Conservation (phyloP, 2,797 vertebrate genomes). For the Orestias chungarensis region DNA sequence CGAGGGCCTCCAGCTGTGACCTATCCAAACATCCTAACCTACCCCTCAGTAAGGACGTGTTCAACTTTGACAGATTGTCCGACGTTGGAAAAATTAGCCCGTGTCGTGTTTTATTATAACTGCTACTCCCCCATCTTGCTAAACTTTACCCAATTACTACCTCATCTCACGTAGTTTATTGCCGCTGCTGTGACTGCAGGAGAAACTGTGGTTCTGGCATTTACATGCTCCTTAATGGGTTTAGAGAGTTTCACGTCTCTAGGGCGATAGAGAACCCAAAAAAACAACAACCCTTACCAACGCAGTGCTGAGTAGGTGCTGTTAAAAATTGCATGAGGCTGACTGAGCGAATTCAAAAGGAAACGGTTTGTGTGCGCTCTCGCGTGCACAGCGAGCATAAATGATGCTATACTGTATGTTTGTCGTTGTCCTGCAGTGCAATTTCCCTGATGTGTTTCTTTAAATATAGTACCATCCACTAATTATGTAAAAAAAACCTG, state of each 20-base stretch:
- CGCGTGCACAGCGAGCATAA: background rate
- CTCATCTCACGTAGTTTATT: slow-evolving; percentile 8
- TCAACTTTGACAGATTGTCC: background rate
- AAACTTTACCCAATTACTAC: background rate
- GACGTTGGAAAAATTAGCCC: background rate
- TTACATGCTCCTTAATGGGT: slow-evolving; percentile 41
- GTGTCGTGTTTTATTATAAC: background rate
- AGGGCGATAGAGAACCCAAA: slow-evolving; percentile 22
- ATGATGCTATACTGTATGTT: background rate
- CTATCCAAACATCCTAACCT: background rate
- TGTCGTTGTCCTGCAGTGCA: background rate
- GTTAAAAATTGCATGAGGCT: slow-evolving; percentile 50
- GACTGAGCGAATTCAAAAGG: slow-evolving; percentile 29
- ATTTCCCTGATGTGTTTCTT: background rate
- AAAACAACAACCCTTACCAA: background rate
- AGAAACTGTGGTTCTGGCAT: slow-evolving; percentile 27
- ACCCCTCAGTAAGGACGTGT: background rate
- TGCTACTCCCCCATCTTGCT: background rate
- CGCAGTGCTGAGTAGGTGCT: slow-evolving; percentile 35
- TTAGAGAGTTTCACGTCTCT: slow-evolving; percentile 43
- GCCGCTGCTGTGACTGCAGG: slow-evolving; percentile 8
- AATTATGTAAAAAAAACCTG: background rate
- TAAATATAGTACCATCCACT: background rate
- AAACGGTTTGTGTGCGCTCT: background rate
- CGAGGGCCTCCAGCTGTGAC: background rate